Evolutionary conservation across 2,113 vertebrate species (phyloP).

Genomic region (Lanius ludovicianus): DNA sequence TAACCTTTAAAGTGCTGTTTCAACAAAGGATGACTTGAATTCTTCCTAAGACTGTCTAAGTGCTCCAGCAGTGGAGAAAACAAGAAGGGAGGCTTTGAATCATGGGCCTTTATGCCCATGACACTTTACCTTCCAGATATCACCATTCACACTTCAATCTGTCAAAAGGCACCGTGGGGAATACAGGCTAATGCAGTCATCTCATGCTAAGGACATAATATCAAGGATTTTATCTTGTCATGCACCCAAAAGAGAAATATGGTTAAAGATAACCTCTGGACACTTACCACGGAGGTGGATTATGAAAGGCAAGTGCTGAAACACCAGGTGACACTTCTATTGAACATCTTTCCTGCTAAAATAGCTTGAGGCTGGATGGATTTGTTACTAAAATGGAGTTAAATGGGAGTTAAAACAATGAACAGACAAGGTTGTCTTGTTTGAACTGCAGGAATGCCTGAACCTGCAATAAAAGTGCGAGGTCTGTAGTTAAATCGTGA

Average conservation of each 20-base stretch:
- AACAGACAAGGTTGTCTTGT: background rate
- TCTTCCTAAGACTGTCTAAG: background rate
- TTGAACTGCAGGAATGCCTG: background rate
- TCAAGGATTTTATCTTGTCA: background rate
- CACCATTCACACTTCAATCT: background rate
- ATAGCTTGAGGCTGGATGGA: background rate
- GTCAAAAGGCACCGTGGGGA: background rate
- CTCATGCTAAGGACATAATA: background rate
- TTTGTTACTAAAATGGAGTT: background rate
- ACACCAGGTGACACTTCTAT: background rate
- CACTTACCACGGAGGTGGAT: background rate
- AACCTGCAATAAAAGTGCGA: background rate
- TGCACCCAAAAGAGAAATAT: background rate
- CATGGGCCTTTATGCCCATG: background rate
- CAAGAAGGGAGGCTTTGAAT: background rate
- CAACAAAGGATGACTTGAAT: background rate
- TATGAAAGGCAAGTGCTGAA: background rate
- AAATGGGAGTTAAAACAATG: background rate
- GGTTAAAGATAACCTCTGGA: constrained; percentile 2
- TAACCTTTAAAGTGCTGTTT: constrained; percentile 21
- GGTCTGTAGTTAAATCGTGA: background rate
- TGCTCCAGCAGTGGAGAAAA: background rate
- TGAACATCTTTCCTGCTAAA: background rate
- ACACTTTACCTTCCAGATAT: background rate
- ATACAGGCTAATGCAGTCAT: background rate